These are phyloP conservation scores for Takifugu bimaculatus DNA, from an alignment of 2,113 vertebrate species.

Conservation along the genomic window DNA sequence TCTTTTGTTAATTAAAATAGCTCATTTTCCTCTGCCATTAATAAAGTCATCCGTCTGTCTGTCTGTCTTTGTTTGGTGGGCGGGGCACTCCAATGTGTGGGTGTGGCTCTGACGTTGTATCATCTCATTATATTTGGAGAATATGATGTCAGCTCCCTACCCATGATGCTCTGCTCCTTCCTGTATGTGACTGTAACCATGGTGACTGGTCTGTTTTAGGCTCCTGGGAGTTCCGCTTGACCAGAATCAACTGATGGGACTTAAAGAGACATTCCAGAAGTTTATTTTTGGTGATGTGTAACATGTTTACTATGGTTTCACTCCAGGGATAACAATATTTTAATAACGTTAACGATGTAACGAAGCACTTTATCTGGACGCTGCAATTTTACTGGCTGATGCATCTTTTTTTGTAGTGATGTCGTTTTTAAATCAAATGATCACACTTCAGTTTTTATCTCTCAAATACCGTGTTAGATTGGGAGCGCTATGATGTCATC, in stretches of 20 bases:
- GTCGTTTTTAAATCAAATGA: conserved; percentile 74
- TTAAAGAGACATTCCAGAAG: conserved; percentile 94
- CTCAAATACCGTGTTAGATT: conserved; percentile 17
- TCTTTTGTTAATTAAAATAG: too few species aligned
- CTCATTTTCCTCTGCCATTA: neutral
- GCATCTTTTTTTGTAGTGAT: conserved; percentile 76
- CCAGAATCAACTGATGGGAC: conserved; percentile 86
- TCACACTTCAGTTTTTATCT: conserved; percentile 46
- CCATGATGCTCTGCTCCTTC: conserved; percentile 37
- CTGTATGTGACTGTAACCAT: conserved; percentile 26
- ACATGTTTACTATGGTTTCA: conserved; percentile 84
- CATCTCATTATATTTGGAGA: too few species aligned
- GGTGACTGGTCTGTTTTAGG: conserved; percentile 82
- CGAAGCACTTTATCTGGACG: conserved; percentile 81
- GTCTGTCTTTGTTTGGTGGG: neutral
- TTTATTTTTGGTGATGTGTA: conserved; percentile 83
- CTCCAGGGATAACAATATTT: conserved; percentile 82
- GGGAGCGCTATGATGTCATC: conserved; percentile 18
- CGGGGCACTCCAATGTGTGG: neutral
- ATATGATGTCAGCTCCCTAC: conserved; percentile 3
- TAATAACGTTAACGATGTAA: conserved; percentile 80
- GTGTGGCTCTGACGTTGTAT: neutral
- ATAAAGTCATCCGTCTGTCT: neutral
- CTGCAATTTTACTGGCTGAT: conserved; percentile 77
- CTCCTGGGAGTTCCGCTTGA: conserved; percentile 97